Conservation (phyloP, 2,888 invertebrate species). For the Druceiella hillmani region DNA sequence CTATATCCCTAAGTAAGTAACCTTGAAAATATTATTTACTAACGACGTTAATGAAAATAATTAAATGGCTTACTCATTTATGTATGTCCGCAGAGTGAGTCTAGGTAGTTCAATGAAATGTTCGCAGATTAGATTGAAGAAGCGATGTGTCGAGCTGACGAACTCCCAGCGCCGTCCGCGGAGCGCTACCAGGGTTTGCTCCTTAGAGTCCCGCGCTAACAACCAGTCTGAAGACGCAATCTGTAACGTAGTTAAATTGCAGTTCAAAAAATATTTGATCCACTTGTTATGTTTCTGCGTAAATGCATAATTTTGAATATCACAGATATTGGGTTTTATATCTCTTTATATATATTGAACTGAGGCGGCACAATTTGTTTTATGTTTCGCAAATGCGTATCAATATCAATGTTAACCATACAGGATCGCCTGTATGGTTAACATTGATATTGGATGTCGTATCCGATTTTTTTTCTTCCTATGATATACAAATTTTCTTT, state of each 20-base stretch:
- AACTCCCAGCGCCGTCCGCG: constrained; percentile 34
- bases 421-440: too few relatives aligned
- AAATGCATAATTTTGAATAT: constrained; percentile 23
- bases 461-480: background rate
- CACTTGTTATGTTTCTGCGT: constrained; percentile 19
- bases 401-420: too few relatives aligned
- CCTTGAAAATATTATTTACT: too few relatives aligned
- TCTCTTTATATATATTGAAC: too few relatives aligned
- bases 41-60: background rate
- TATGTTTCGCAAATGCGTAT: too few relatives aligned
- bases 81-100: constrained; percentile 30
- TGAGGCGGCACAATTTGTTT: too few relatives aligned
- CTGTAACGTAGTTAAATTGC: constrained; percentile 13
- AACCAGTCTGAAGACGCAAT: too few relatives aligned
- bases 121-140: constrained; percentile 43
- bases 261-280: constrained; percentile 12
- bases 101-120: constrained; percentile 29
- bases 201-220: too few relatives aligned
- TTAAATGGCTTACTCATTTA: constrained; percentile 31
- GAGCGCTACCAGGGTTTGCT: constrained; percentile 32
- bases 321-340: constrained; percentile 14
- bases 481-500: background rate
- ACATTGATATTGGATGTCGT: too few relatives aligned
- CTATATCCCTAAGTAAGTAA: too few relatives aligned
- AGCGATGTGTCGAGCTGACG: constrained; percentile 35